Evolutionary conservation across 2,797 vertebrate genomes (phyloP).

Genomic region (Sebastes matsubarae): DNA sequence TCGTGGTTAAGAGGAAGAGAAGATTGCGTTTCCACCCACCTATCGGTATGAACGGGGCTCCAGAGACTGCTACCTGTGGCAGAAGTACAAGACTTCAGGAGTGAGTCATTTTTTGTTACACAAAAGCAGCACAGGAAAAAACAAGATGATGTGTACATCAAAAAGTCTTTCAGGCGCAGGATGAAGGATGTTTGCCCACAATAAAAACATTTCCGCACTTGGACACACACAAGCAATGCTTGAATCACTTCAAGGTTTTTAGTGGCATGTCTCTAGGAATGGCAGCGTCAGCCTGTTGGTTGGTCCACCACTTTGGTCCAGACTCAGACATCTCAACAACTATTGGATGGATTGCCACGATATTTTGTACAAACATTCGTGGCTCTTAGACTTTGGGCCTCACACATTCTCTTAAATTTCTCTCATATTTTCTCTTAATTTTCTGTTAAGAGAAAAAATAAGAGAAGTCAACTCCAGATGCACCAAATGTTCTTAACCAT

Average conservation of each 20-base stretch:
- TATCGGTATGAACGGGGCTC: conserved; percentile 89
- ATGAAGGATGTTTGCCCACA: neutral
- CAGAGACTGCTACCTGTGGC: conserved; percentile 86
- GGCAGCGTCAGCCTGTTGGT: neutral
- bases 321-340: neutral
- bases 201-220: neutral
- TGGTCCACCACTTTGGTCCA: neutral
- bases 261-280: neutral
- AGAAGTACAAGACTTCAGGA: conserved; percentile 89
- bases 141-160: neutral
- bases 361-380: neutral
- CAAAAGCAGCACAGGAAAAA: neutral
- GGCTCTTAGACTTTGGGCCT: neutral
- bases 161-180: neutral
- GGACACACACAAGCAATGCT: neutral
- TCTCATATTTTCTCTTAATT: too few relatives aligned
- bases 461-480: too few relatives aligned
- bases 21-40: conserved; percentile 87
- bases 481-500: too few relatives aligned
- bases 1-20: conserved; percentile 85
- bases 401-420: too few relatives aligned
- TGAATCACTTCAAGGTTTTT: neutral
- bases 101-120: conserved; percentile 63
- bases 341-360: neutral
- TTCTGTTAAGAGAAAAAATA: too few relatives aligned